Percentiles rank a stretch among this genome's conserved stretches.
phyloP scores from a whole-genome alignment of 2,113 vertebrate species.

The Campylomormyrus tamandua region DNA sequence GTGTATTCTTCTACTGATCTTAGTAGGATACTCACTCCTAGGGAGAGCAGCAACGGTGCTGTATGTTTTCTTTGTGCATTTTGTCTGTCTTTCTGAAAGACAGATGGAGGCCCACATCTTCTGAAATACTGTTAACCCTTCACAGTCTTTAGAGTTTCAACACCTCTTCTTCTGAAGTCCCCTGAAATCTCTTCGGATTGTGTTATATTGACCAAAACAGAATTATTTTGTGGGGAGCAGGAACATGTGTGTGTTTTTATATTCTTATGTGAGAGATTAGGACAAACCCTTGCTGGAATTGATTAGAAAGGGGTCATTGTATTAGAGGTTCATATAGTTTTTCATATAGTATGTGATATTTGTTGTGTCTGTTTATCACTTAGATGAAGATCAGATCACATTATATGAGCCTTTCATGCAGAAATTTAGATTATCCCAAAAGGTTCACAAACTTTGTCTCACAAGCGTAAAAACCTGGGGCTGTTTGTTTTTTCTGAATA shows the following conservation, averaged over 20 bases:
- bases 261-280: not conserved
- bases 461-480: not conserved
- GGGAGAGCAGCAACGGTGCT: not conserved
- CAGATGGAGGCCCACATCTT: not conserved
- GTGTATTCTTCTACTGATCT: not conserved
- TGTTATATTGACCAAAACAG: not conserved
- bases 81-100: not conserved
- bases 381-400: not conserved
- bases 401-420: not conserved
- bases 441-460: not conserved
- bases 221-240: not conserved
- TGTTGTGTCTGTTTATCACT: not conserved
- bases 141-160: not conserved
- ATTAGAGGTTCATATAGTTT: not conserved
- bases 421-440: not conserved
- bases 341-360: not conserved
- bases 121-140: not conserved
- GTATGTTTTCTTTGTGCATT: not conserved
- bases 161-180: not conserved
- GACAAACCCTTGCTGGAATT: not conserved
- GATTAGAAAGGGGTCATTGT: not conserved
- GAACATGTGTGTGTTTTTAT: not conserved
- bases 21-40: not conserved
- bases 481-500: conserved; percentile 5
- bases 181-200: not conserved